Base-by-base conservation (phyloP, 2,888 invertebrate species). In the Zhuqinia jingwanae region DNA sequence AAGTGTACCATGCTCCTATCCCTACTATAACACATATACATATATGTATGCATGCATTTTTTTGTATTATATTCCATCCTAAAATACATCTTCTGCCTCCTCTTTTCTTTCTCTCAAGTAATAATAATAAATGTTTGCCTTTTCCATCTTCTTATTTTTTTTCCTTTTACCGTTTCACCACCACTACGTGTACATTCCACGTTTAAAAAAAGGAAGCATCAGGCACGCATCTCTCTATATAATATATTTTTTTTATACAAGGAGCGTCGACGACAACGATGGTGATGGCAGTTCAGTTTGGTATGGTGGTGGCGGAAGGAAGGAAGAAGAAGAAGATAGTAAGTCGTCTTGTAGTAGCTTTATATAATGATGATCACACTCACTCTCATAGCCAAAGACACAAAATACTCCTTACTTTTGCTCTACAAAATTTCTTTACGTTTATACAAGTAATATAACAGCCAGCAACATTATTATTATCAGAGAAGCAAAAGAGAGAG, bases 51-150 rank as follows among this genome's bases (percentile, higher is more conserved):
- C n/a, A n/a, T n/a, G 1, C 50, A 5, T 58, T 58, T 58, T 17
- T 56, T 47, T 8, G 22, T n/a, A 27, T 30, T 53, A 17, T 17
- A 68, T 47, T 47, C 22, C 75, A 11, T 47, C 27, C 11, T 0
- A 65, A 47, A 68, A 73, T 73, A 27, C 82, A 83, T 70, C 68
- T 68, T 77, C 77, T 45, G 36, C 36, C 50, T 56, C n/a, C n/a
- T n/a, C n/a, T n/a, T n/a, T n/a, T n/a, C 82, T 60, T 63, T n/a
- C n/a, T 56, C 22, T 76, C 65, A 68, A 73, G 76, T 83, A 77
- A 85, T 85, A 85, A 78, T 85, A 85, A 85, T 85, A 85, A 85
- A 85, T 84, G 83, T 76, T 76, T 84, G 81, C 77, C 36, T 84
- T 58, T n/a, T 76, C 58, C 47, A 47, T 73, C 27, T 25, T 82